Percentiles rank a stretch among this genome's conserved stretches.
phyloP scores from a whole-genome alignment of 2,113 vertebrate species.

The Dolichotis patagonum region DNA sequence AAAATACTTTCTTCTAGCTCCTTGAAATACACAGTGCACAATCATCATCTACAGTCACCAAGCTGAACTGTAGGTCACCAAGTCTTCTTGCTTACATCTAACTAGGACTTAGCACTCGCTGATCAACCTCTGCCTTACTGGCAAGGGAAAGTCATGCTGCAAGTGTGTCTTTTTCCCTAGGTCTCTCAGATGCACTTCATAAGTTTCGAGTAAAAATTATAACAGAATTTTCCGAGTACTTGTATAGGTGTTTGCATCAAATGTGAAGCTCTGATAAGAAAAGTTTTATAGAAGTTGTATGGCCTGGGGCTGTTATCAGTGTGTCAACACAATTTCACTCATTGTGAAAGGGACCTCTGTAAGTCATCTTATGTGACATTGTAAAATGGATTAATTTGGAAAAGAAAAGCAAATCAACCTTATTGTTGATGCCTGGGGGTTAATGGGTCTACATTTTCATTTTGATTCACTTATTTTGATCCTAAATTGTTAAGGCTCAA shows the following conservation, averaged over 20 bases:
- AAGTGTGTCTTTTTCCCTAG: neutral
- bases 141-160: neutral
- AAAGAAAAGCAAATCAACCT: conserved; percentile 70
- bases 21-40: neutral
- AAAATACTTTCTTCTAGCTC: neutral
- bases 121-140: neutral
- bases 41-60: neutral
- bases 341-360: neutral
- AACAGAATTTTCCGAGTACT: neutral
- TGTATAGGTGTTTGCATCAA: neutral
- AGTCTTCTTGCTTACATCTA: neutral
- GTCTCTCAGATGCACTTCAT: neutral
- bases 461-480: conserved; percentile 78
- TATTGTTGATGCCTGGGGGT: conserved; percentile 76
- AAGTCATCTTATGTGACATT: conserved; percentile 59
- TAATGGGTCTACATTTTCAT: conserved; percentile 74
- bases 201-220: neutral
- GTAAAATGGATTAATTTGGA: conserved; percentile 67
- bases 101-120: neutral
- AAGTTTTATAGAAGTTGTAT: neutral
- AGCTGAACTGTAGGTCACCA: too few species aligned
- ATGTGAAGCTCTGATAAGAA: neutral
- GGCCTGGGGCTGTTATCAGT: neutral
- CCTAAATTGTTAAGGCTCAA: conserved; percentile 76
- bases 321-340: conserved; percentile 23